phyloP scores from a whole-genome alignment of 2,113 vertebrate genomes.

The Emydocephalus ijimae region DNA sequence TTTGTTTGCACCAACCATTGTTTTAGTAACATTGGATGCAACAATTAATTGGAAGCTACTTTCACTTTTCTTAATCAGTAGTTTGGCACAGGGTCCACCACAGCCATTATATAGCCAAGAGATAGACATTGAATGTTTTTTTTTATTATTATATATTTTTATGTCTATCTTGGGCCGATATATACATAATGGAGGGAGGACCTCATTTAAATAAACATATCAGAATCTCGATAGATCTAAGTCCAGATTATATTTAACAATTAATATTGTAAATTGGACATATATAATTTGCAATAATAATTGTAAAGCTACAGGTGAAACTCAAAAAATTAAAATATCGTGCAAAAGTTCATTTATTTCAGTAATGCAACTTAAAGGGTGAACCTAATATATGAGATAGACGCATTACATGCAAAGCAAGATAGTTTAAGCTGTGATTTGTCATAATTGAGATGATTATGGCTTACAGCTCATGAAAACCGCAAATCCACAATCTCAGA shows the following conservation, averaged over 20 bases:
- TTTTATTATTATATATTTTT: not conserved
- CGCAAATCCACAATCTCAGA: too few relatives aligned
- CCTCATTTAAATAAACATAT: not conserved
- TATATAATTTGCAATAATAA: too few relatives aligned
- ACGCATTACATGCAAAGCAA: too few relatives aligned
- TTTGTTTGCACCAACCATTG: not conserved
- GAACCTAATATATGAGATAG: too few relatives aligned
- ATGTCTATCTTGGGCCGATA: not conserved
- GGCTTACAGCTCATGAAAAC: too few relatives aligned
- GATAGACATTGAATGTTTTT: not conserved
- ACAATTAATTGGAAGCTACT: not conserved
- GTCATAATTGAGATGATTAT: too few relatives aligned
- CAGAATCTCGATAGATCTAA: not conserved
- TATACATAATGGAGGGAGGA: fast-evolving
- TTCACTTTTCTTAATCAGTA: not conserved
- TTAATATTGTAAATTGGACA: too few relatives aligned
- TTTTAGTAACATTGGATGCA: not conserved
- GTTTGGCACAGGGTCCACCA: not conserved
- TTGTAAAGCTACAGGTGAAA: too few relatives aligned
- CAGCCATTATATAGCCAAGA: not conserved
- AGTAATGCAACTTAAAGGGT: too few relatives aligned
- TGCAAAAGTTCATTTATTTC: too few relatives aligned
- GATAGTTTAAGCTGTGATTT: too few relatives aligned
- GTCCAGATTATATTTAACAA: not conserved
- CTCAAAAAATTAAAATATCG: too few relatives aligned